Percentiles rank a stretch among this genome's conserved stretches.
Conservation (phyloP, 2,113 vertebrate species). For the Halcyon senegalensis region DNA sequence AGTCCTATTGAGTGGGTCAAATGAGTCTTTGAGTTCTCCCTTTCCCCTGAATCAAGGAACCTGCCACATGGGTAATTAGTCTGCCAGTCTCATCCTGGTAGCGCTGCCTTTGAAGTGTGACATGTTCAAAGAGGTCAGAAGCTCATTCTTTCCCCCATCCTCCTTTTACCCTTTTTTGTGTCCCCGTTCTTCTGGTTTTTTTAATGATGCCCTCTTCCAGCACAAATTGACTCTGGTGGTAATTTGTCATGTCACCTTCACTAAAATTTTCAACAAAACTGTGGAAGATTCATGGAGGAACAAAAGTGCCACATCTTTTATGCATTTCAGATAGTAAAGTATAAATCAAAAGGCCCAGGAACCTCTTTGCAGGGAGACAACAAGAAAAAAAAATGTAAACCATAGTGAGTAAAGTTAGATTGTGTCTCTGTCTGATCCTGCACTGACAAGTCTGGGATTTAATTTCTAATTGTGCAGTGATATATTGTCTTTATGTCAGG, state of each 20-base stretch:
- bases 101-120: neutral
- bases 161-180: neutral
- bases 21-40: neutral
- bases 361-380: constrained; percentile 20
- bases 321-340: constrained; percentile 56
- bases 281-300: constrained; percentile 54
- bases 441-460: neutral
- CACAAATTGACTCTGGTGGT: constrained; percentile 43
- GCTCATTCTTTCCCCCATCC: neutral
- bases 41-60: neutral
- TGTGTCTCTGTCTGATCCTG: neutral
- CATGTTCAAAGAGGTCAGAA: constrained; percentile 14
- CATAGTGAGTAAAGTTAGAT: neutral
- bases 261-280: constrained; percentile 68
- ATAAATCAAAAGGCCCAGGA: constrained; percentile 65
- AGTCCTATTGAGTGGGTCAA: neutral
- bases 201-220: constrained; percentile 55
- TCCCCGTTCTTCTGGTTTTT: constrained; percentile 1
- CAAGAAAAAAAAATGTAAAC: neutral
- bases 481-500: neutral
- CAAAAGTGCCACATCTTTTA: constrained; percentile 38
- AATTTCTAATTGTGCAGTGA: neutral
- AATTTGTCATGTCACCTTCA: constrained; percentile 71
- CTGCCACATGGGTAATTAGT: neutral
- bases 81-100: neutral